Evolutionary conservation across 1,140 invertebrate genomes (phyloP).

Genomic region (Battus philenor): DNA sequence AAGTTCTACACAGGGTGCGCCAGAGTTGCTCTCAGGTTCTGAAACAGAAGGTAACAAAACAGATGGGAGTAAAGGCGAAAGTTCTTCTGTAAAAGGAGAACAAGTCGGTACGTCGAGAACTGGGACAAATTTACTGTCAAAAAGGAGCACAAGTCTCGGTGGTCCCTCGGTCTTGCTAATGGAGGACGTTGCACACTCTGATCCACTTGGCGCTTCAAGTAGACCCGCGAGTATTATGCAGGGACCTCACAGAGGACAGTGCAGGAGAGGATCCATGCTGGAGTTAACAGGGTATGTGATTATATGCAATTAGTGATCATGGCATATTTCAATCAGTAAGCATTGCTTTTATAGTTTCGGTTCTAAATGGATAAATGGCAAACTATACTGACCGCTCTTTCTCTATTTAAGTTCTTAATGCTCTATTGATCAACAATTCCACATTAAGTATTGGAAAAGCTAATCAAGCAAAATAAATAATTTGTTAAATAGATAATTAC

Average conservation of each 20-base stretch:
- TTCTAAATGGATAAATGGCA: too few relatives aligned
- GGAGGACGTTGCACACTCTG: conserved; percentile 74
- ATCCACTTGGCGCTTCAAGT: conserved; percentile 75
- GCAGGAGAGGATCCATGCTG: conserved; percentile 81
- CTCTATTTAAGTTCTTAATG: too few relatives aligned
- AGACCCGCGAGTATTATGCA: conserved; percentile 71
- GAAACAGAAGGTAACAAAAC: conserved; percentile 75
- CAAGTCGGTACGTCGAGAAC: conserved; percentile 30
- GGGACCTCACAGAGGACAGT: conserved; percentile 78
- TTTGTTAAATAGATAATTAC: too few relatives aligned
- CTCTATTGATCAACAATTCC: too few relatives aligned
- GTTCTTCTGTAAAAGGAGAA: conserved; percentile 41
- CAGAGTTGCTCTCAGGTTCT: conserved; percentile 54
- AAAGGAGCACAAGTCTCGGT: conserved; percentile 66
- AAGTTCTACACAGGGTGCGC: conserved; percentile 75
- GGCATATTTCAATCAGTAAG: too few relatives aligned
- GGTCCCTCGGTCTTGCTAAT: conserved; percentile 75
- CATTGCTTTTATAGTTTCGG: too few relatives aligned
- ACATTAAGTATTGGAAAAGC: too few relatives aligned
- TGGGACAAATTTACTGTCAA: conserved; percentile 53
- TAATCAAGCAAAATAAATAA: too few relatives aligned
- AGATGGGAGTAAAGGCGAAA: conserved; percentile 44
- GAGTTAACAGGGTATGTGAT: conserved; percentile 80
- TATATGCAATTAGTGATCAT: too few relatives aligned
- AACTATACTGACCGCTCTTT: too few relatives aligned